Evolutionary conservation across 1,140 invertebrate genomes (phyloP).

Genomic region (Drosophila malerkotliana): DNA sequence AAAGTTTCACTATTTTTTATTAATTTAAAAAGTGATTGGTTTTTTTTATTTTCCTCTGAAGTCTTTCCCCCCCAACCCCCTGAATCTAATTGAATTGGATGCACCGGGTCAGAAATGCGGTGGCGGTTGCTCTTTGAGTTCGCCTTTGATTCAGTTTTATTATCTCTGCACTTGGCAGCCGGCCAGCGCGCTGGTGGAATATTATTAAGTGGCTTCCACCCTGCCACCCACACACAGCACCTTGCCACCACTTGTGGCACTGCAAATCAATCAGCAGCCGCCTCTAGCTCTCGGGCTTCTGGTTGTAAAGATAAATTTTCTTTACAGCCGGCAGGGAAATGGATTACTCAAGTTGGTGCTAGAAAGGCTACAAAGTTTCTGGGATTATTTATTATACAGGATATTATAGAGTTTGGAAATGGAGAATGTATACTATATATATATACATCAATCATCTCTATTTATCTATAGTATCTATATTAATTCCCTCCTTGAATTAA

Average conservation of each 20-base stretch:
- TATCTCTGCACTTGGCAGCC: slow-evolving; percentile 53
- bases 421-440: too few relatives aligned
- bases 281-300: slow-evolving; percentile 3
- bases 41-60: not conserved
- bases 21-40: slow-evolving; percentile 4
- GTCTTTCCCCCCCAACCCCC: slow-evolving; percentile 9
- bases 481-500: too few relatives aligned
- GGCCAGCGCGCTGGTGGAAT: slow-evolving; percentile 45
- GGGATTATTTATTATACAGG: not conserved
- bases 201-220: slow-evolving; percentile 46
- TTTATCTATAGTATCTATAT: too few relatives aligned
- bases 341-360: slow-evolving; percentile 50
- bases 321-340: slow-evolving; percentile 16
- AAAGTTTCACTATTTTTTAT: not conserved
- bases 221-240: slow-evolving; percentile 6
- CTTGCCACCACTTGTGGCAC: slow-evolving; percentile 52
- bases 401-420: too few relatives aligned
- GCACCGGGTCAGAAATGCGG: slow-evolving; percentile 24
- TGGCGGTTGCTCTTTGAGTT: slow-evolving; percentile 32
- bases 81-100: slow-evolving; percentile 65
- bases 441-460: too few relatives aligned
- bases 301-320: slow-evolving; percentile 1
- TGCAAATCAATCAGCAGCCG: slow-evolving; percentile 63
- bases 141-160: slow-evolving; percentile 59
- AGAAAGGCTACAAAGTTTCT: slow-evolving; percentile 32